Conservation (phyloP, 2,888 invertebrate species). For the Pachydiplax longipennis region DNA sequence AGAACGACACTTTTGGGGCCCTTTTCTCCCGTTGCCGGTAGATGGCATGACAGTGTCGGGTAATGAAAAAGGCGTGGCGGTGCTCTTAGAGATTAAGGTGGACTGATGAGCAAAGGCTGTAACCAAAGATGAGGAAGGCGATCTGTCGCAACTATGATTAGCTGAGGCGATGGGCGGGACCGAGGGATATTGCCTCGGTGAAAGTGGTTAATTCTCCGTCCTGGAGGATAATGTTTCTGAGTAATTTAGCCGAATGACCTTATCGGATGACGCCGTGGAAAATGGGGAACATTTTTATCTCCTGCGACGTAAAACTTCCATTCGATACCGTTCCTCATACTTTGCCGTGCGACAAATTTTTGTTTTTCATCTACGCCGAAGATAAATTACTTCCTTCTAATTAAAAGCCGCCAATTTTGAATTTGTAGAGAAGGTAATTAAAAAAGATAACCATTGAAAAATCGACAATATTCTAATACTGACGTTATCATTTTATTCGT, state of each 20-base stretch:
- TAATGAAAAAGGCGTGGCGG: slow-evolving; percentile 20
- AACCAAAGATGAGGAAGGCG: slow-evolving; percentile 32
- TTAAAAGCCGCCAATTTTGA: no score
- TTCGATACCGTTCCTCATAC: no score
- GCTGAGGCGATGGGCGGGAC: not conserved
- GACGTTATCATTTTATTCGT: no score
- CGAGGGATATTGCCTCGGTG: slow-evolving; percentile 5
- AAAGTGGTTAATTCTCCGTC: slow-evolving; percentile 26
- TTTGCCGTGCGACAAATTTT: no score
- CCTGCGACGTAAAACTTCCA: no score
- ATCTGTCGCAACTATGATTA: slow-evolving; percentile 37
- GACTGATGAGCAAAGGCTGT: slow-evolving; percentile 19
- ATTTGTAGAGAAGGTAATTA: not conserved
- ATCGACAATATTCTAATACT: no score
- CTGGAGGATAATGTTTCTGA: slow-evolving; percentile 23
- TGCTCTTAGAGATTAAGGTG: not conserved
- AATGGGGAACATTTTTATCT: no score
- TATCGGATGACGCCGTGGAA: slow-evolving; percentile 1
- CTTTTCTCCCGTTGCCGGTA: not conserved
- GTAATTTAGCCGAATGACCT: slow-evolving; percentile 32
- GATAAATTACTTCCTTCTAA: no score
- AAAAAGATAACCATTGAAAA: not conserved
- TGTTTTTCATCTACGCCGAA: no score
- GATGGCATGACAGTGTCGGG: slow-evolving; percentile 5
- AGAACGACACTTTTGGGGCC: not conserved